Evolutionary conservation across 2,888 invertebrate genomes (phyloP).

Genomic region (Cantharis rustica): DNA sequence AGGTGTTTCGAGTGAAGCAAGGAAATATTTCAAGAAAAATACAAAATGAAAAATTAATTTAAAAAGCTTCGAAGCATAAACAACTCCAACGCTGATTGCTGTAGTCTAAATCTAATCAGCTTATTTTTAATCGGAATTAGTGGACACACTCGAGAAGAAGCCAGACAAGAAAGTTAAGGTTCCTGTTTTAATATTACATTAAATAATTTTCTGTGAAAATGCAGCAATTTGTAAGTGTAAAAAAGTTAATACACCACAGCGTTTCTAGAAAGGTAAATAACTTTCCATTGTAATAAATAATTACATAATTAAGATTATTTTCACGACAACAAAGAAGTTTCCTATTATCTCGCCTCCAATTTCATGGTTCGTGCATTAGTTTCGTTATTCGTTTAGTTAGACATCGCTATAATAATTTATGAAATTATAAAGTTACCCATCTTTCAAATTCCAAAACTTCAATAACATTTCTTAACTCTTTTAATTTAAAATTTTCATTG

Average conservation of each 20-base stretch:
- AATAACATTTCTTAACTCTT: not conserved
- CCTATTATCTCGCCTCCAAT: slow-evolving; percentile 15
- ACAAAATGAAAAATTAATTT: no score
- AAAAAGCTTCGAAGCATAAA: no score
- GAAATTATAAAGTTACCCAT: not conserved
- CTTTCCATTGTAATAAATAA: slow-evolving; percentile 23
- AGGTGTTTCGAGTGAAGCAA: not conserved
- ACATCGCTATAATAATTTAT: slow-evolving; percentile 20
- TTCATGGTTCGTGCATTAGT: slow-evolving; percentile 24
- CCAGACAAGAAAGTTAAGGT: not conserved
- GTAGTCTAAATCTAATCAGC: not conserved
- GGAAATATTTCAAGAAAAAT: not conserved
- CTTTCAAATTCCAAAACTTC: not conserved
- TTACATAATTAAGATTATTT: slow-evolving; percentile 23
- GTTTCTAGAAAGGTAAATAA: slow-evolving; percentile 19
- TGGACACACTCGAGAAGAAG: not conserved
- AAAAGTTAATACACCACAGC: slow-evolving; percentile 11
- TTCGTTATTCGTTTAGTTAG: slow-evolving; percentile 14
- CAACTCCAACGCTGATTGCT: not conserved
- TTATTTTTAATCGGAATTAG: not conserved
- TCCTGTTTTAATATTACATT: slow-evolving; percentile 11
- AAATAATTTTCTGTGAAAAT: slow-evolving; percentile 21
- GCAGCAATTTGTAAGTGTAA: slow-evolving; percentile 16
- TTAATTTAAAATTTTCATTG: not conserved
- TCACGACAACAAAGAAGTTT: slow-evolving; percentile 14